Evolutionary conservation across 2,113 vertebrate genomes (phyloP).

Genomic region (Zapornia atra): DNA sequence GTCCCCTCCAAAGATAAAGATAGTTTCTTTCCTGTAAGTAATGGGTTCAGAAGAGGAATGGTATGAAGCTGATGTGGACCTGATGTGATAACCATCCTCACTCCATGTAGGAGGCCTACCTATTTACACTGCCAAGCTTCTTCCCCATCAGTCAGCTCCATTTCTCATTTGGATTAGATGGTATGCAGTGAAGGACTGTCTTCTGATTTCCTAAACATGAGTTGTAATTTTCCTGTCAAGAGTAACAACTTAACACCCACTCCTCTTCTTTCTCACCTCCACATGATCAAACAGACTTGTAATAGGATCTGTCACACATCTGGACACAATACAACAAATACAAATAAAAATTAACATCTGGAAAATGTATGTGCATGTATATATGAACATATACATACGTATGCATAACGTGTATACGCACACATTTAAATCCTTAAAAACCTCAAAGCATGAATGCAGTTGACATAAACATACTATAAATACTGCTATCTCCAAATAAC

Average conservation of each 20-base stretch:
- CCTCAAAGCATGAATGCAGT: background rate
- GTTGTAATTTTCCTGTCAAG: background rate
- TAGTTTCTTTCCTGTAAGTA: background rate
- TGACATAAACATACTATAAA: background rate
- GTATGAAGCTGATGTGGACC: background rate
- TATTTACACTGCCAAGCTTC: background rate
- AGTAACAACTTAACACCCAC: background rate
- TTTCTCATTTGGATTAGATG: background rate
- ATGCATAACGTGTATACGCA: background rate
- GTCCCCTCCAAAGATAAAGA: background rate
- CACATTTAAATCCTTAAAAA: background rate
- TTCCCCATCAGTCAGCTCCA: background rate
- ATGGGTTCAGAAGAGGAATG: background rate
- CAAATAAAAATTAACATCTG: background rate
- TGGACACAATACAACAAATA: background rate
- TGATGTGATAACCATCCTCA: background rate
- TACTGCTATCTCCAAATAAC: background rate
- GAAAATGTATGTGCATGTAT: background rate
- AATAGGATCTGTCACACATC: background rate
- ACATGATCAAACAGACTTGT: background rate
- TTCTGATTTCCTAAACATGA: background rate
- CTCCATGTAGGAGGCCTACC: background rate
- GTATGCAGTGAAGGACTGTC: background rate
- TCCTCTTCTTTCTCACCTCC: background rate
- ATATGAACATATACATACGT: fast-evolving